Conservation (phyloP, 2,888 invertebrate genomes). For the Philereme vetulata region DNA sequence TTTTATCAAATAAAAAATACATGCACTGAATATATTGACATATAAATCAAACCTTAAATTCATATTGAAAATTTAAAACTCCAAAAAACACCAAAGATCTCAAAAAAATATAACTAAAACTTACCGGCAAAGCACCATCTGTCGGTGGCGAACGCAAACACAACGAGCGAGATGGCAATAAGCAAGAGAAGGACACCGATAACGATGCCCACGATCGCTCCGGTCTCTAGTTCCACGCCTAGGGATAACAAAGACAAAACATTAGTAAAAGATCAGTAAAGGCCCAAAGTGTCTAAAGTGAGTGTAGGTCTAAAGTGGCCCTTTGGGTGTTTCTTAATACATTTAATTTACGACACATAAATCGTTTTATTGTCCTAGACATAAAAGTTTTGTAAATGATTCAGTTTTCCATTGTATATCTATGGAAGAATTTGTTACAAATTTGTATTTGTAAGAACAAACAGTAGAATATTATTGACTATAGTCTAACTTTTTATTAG, state of each 20-base stretch:
- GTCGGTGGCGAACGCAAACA: conserved; percentile 91
- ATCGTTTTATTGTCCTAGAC: too few relatives aligned
- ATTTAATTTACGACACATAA: too few relatives aligned
- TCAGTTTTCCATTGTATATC: too few relatives aligned
- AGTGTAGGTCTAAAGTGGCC: too few relatives aligned
- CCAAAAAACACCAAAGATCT: conserved; percentile 16
- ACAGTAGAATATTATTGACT: too few relatives aligned
- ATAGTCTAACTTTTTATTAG: too few relatives aligned
- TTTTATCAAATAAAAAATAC: background rate
- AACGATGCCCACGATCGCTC: conserved; percentile 90
- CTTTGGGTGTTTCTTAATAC: too few relatives aligned
- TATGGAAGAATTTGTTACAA: too few relatives aligned
- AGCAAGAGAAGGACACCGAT: conserved; percentile 87
- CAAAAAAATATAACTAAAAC: conserved; percentile 56
- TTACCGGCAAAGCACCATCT: conserved; percentile 95
- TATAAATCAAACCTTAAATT: background rate
- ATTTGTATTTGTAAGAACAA: too few relatives aligned
- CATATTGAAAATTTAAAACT: conserved; percentile 8
- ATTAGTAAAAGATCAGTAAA: too few relatives aligned
- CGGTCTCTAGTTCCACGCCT: conserved; percentile 89
- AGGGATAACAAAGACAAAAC: conserved; percentile 23
- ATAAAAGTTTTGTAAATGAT: too few relatives aligned
- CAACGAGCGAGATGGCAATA: conserved; percentile 85
- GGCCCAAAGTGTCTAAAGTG: too few relatives aligned
- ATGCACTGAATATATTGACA: background rate